Percentiles rank a stretch among this genome's conserved stretches.
phyloP scores from a whole-genome alignment of 2,888 invertebrate genomes.

The Loripinus fragilis region DNA sequence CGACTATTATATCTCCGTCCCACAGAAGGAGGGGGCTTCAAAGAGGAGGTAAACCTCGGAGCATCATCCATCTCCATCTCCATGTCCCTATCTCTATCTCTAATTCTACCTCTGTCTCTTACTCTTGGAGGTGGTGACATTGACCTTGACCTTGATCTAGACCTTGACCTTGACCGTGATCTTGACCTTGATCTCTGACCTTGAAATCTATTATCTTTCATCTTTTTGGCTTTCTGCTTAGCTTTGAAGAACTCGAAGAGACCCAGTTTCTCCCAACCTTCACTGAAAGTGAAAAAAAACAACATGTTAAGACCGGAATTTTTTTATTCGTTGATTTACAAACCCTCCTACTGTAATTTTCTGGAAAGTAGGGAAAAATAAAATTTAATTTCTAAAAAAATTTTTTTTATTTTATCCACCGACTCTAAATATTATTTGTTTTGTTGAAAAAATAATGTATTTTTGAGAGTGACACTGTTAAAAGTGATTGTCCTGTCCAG shows the following conservation, averaged over 20 bases:
- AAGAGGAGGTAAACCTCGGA: conserved; percentile 52
- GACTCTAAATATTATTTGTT: too few species aligned
- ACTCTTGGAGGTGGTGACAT: conserved; percentile 67
- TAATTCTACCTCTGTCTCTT: neutral
- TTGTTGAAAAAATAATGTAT: too few species aligned
- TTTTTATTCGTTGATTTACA: too few species aligned
- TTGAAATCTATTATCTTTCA: conserved; percentile 85
- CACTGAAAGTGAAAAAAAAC: conserved; percentile 84
- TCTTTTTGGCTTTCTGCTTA: conserved; percentile 94
- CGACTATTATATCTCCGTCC: conserved; percentile 66
- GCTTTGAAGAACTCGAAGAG: conserved; percentile 99
- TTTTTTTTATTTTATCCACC: too few species aligned
- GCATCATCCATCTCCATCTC: neutral
- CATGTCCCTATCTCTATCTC: neutral
- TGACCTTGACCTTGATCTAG: conserved; percentile 64
- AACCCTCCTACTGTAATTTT: too few species aligned
- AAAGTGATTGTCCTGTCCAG: too few species aligned
- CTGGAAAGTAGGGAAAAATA: too few species aligned
- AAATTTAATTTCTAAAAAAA: too few species aligned
- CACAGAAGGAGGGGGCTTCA: conserved; percentile 52
- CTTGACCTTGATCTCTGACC: conserved; percentile 24
- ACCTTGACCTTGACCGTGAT: conserved; percentile 59
- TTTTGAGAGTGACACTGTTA: too few species aligned
- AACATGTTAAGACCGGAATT: too few species aligned
- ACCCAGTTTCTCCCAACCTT: conserved; percentile 99